A percentile compares a stretch with the other conserved stretches of the same genome.
These are phyloP conservation scores for Eurytoma californica DNA, from an alignment of 2,888 invertebrate species.

Conservation along the genomic window DNA sequence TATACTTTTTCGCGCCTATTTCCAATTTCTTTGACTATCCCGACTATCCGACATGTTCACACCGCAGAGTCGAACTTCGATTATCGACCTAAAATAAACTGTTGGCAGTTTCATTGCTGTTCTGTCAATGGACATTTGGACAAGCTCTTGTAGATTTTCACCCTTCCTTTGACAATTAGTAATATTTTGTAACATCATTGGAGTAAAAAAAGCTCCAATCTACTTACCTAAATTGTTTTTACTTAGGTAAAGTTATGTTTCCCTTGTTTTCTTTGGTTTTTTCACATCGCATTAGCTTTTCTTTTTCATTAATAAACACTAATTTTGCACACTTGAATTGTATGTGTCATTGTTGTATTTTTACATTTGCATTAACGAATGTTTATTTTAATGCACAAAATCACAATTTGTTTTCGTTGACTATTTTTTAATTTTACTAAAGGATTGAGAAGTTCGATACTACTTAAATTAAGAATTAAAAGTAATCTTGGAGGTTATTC, in stretches of 20 bases:
- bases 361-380: too few relatives aligned
- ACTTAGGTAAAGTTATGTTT: slow-evolving; percentile 36
- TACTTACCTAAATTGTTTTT: not conserved
- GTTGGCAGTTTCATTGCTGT: slow-evolving; percentile 29
- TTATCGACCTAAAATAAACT: not conserved
- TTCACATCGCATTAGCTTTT: not conserved
- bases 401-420: not conserved
- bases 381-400: not conserved
- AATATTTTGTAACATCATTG: slow-evolving; percentile 43
- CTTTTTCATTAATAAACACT: too few relatives aligned
- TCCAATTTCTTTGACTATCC: not conserved
- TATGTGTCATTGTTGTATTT: slow-evolving; percentile 33
- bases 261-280: not conserved
- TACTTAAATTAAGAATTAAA: not conserved
- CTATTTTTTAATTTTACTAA: slow-evolving; percentile 6
- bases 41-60: not conserved
- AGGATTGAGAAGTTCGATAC: not conserved
- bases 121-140: slow-evolving; percentile 31
- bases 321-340: not conserved
- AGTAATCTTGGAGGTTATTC: slow-evolving; percentile 41
- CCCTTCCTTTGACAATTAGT: slow-evolving; percentile 44
- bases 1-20: not conserved
- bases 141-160: slow-evolving; percentile 28
- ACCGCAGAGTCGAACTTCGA: too few relatives aligned
- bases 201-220: slow-evolving; percentile 13